Conservation (phyloP, 2,797 vertebrate genomes). For the Manis javanica region DNA sequence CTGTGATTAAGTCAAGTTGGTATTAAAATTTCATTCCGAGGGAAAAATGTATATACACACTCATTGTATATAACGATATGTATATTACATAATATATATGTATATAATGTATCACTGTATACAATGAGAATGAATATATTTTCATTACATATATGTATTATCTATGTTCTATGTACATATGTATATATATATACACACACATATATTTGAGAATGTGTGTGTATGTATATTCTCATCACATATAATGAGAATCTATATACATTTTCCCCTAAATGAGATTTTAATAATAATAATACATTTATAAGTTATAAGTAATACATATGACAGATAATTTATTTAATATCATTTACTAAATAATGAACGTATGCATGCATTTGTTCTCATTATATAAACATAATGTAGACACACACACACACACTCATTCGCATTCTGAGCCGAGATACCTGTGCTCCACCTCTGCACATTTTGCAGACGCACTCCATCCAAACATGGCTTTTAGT, state of each 20-base stretch:
- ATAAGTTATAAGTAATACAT: not conserved
- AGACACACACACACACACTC: fast-evolving
- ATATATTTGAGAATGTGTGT: not conserved
- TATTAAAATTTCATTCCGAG: not conserved
- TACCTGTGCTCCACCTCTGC: not conserved
- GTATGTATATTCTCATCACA: not conserved
- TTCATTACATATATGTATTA: too few relatives aligned
- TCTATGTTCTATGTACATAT: too few relatives aligned
- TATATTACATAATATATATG: too few relatives aligned
- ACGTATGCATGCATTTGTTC: not conserved
- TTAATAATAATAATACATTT: not conserved
- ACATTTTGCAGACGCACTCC: not conserved
- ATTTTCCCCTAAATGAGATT: not conserved
- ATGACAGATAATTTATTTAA: not conserved
- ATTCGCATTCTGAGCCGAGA: not conserved
- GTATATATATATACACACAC: not conserved
- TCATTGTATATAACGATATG: not conserved
- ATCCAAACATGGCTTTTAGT: not conserved
- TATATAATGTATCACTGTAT: not conserved
- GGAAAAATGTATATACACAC: not conserved
- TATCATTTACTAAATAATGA: not conserved
- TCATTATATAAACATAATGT: not conserved
- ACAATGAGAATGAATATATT: not conserved
- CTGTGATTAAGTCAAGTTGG: not conserved
- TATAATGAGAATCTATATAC: not conserved